These are phyloP conservation scores for Ophion ventricosus DNA, from an alignment of 2,888 invertebrate species.

Conservation along the genomic window DNA sequence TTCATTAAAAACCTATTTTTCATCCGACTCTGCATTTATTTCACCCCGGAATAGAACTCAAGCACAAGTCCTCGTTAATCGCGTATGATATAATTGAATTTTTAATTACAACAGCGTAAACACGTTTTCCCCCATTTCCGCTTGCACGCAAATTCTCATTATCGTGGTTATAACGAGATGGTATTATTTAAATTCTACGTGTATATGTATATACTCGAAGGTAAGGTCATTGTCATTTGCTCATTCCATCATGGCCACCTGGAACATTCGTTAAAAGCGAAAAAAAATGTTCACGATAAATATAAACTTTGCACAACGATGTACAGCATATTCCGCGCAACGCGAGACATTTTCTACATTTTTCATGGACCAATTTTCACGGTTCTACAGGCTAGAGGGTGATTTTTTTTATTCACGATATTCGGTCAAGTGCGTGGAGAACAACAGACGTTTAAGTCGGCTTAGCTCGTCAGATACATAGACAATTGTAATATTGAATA, in stretches of 20 bases:
- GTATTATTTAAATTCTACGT: slow-evolving; percentile 21
- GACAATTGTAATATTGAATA: background rate
- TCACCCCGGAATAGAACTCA: background rate
- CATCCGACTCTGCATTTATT: background rate
- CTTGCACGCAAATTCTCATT: slow-evolving; percentile 32
- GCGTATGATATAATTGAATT: slow-evolving; percentile 34
- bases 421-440: background rate
- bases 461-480: background rate
- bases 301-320: background rate
- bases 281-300: slow-evolving; percentile 2
- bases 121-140: slow-evolving; percentile 5
- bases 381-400: background rate
- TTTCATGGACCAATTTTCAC: background rate
- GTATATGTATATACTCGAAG: background rate
- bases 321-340: background rate
- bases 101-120: background rate
- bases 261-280: background rate
- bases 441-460: background rate
- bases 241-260: background rate
- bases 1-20: background rate
- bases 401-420: background rate
- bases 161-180: slow-evolving; percentile 32
- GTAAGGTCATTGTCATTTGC: background rate
- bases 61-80: slow-evolving; percentile 12
- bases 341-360: background rate